These are phyloP conservation scores for Lophotriccus pileatus DNA, from an alignment of 2,797 vertebrate genomes.

Conservation along the genomic window DNA sequence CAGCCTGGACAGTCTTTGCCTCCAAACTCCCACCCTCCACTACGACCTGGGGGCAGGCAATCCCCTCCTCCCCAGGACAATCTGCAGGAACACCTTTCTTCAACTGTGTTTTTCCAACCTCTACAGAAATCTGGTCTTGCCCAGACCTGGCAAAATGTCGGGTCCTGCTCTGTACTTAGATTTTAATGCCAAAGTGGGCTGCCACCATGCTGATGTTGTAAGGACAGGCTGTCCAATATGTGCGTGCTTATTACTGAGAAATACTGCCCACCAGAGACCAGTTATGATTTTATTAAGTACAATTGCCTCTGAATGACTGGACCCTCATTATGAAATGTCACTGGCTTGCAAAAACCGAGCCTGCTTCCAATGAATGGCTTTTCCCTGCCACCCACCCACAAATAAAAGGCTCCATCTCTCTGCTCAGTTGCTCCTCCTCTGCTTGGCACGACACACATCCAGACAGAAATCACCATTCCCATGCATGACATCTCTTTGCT, in stretches of 20 bases:
- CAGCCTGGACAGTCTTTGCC: not conserved
- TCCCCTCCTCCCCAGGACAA: not conserved
- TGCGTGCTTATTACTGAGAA: not conserved
- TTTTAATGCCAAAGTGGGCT: not conserved
- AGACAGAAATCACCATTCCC: slow-evolving; percentile 11
- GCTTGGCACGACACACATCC: not conserved
- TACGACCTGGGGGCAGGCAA: not conserved
- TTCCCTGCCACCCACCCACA: not conserved
- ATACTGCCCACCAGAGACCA: not conserved
- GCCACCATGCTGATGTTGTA: not conserved
- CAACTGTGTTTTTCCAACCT: accelerated
- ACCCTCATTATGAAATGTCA: not conserved
- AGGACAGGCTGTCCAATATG: not conserved
- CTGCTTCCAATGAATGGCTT: not conserved
- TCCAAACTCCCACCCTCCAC: not conserved
- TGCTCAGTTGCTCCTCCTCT: not conserved
- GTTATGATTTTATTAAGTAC: slow-evolving; percentile 18
- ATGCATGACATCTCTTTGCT: slow-evolving; percentile 5
- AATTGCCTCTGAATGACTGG: slow-evolving; percentile 12
- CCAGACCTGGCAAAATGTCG: not conserved
- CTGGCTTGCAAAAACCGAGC: not conserved
- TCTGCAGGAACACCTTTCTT: not conserved
- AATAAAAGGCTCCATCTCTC: not conserved
- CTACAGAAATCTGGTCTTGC: not conserved
- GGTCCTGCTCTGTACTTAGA: not conserved